Evolutionary conservation across 2,113 vertebrate species (phyloP).

Genomic region (Platysteira castanea): DNA sequence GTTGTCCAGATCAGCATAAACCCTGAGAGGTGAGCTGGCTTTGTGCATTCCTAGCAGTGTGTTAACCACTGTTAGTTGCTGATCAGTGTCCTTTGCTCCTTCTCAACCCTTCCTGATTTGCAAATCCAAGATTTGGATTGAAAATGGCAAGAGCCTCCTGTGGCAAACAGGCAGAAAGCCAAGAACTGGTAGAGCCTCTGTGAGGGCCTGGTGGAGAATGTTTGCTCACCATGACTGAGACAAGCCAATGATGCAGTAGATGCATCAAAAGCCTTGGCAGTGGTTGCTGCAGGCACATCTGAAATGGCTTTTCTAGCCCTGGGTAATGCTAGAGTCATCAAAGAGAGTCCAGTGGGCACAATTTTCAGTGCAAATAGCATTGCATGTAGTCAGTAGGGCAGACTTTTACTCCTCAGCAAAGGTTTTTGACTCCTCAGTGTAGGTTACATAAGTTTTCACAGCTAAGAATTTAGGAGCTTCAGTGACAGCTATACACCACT

Average conservation of each 20-base stretch:
- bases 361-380: neutral
- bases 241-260: neutral
- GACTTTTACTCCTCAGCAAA: neutral
- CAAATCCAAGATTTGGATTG: neutral
- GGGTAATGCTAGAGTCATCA: neutral
- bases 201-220: neutral
- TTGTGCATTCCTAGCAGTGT: neutral
- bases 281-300: neutral
- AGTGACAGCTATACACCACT: neutral
- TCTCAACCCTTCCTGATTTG: neutral
- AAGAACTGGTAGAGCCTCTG: neutral
- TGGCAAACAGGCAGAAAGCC: neutral
- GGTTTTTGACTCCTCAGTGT: neutral
- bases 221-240: fast-evolving
- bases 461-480: neutral
- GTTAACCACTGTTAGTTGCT: neutral
- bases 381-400: neutral
- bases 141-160: neutral
- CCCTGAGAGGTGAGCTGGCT: neutral
- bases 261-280: neutral
- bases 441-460: neutral
- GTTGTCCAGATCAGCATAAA: neutral
- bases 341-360: neutral
- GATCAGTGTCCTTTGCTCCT: neutral
- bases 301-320: neutral